A percentile compares a stretch with the other conserved stretches of the same genome.
Conservation (phyloP, 1,140 invertebrate species). For the Vollenhovia emeryi region DNA sequence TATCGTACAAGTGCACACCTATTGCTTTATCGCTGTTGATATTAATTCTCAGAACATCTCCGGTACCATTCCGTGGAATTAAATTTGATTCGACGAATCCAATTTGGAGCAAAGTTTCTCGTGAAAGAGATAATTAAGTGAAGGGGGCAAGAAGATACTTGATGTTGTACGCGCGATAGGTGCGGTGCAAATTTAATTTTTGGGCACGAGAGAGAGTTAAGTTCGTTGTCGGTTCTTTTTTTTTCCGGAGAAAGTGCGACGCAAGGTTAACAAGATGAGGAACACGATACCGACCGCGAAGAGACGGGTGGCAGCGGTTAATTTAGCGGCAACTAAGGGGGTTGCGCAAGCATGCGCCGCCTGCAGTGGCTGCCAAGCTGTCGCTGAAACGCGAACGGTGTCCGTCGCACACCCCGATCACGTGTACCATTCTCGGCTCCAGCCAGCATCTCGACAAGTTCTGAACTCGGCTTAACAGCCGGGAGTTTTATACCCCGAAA, state of each 20-base stretch:
- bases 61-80: background rate
- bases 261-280: conserved; percentile 26
- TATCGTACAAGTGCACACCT: too few species aligned
- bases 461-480: conserved; percentile 62
- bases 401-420: conserved; percentile 57
- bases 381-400: conserved; percentile 36
- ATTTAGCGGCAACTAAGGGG: conserved; percentile 11
- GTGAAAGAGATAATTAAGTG: background rate
- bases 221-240: background rate
- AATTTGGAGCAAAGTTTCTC: background rate
- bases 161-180: background rate
- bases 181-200: background rate
- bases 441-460: conserved; percentile 45
- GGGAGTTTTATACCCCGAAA: conserved; percentile 58
- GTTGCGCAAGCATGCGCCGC: conserved; percentile 1
- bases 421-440: conserved; percentile 27
- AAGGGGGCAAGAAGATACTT: background rate
- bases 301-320: conserved; percentile 27
- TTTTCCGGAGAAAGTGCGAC: background rate
- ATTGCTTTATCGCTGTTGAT: background rate
- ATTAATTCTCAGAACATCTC: background rate
- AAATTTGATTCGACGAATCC: background rate
- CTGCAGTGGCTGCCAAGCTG: conserved; percentile 45
- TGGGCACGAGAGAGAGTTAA: background rate
- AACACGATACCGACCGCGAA: conserved; percentile 3